phyloP scores from a whole-genome alignment of 2,797 vertebrate species.

The Rhinophrynus dorsalis region DNA sequence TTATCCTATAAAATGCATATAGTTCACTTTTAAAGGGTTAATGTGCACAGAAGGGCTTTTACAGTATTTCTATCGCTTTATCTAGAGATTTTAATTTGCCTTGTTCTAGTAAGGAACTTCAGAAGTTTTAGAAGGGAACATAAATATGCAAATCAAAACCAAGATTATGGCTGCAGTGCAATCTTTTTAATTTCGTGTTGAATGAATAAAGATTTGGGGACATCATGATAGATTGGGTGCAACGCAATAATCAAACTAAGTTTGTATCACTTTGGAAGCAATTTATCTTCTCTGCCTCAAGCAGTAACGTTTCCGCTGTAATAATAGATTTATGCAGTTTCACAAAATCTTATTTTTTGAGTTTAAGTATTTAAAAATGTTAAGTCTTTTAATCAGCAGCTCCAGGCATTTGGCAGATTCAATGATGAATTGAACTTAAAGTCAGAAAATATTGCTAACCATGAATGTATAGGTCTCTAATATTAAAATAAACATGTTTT shows the following conservation, averaged over 20 bases:
- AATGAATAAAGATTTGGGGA: constrained; percentile 67
- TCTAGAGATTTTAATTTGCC: not conserved
- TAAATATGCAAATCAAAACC: constrained; percentile 70
- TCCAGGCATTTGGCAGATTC: constrained; percentile 51
- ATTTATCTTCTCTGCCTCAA: constrained; percentile 70
- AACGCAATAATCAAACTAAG: constrained; percentile 71
- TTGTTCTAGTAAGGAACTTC: constrained; percentile 12
- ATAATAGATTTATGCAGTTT: constrained; percentile 66
- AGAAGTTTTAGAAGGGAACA: constrained; percentile 61
- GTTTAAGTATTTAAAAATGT: constrained; percentile 59
- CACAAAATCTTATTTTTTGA: constrained; percentile 62
- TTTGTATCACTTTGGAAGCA: constrained; percentile 63
- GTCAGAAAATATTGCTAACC: constrained; percentile 46
- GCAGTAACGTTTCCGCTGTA: constrained; percentile 64
- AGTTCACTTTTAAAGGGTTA: too few relatives aligned
- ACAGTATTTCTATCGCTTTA: not conserved
- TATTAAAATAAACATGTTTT: not conserved
- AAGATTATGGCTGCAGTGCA: constrained; percentile 66
- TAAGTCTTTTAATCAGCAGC: constrained; percentile 56
- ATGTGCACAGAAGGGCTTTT: not conserved
- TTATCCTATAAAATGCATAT: too few relatives aligned
- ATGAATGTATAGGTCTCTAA: not conserved
- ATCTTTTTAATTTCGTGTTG: constrained; percentile 70
- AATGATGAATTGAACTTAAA: constrained; percentile 52
- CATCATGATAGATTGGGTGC: constrained; percentile 66